phyloP scores from a whole-genome alignment of 2,113 vertebrate genomes.

The Erythrocebus patas region DNA sequence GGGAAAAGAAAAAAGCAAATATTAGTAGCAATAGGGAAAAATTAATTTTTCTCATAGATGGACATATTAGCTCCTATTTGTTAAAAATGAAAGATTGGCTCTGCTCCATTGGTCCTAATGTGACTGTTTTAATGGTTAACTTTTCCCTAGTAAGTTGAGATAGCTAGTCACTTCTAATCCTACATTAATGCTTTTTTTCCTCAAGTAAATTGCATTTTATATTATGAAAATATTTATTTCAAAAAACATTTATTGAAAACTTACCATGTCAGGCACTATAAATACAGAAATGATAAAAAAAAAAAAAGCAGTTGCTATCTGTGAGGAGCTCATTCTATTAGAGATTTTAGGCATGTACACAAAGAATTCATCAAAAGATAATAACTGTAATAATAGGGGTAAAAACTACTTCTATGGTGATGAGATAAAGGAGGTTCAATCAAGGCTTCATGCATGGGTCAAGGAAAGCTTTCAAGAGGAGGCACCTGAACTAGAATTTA shows the following conservation, averaged over 20 bases:
- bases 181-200: neutral
- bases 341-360: neutral
- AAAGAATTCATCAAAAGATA: conserved; percentile 20
- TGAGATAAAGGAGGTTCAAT: neutral
- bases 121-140: conserved; percentile 23
- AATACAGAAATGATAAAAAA: conserved; percentile 6
- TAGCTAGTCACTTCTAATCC: neutral
- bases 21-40: neutral
- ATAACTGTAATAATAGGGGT: neutral
- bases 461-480: neutral
- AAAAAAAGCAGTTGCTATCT: neutral
- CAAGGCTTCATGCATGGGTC: neutral
- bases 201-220: conserved; percentile 1
- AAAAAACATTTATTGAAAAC: neutral
- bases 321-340: neutral
- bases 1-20: neutral
- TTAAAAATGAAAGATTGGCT: neutral
- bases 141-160: neutral
- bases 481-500: neutral
- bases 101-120: neutral
- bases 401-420: neutral
- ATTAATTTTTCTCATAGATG: conserved; percentile 23
- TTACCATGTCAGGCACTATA: neutral
- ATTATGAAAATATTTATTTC: conserved; percentile 22
- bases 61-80: neutral